Percentiles rank a stretch among this genome's conserved stretches.
These are phyloP conservation scores for Eupeodes latifasciatus DNA, from an alignment of 2,888 invertebrate species.

Conservation along the genomic window DNA sequence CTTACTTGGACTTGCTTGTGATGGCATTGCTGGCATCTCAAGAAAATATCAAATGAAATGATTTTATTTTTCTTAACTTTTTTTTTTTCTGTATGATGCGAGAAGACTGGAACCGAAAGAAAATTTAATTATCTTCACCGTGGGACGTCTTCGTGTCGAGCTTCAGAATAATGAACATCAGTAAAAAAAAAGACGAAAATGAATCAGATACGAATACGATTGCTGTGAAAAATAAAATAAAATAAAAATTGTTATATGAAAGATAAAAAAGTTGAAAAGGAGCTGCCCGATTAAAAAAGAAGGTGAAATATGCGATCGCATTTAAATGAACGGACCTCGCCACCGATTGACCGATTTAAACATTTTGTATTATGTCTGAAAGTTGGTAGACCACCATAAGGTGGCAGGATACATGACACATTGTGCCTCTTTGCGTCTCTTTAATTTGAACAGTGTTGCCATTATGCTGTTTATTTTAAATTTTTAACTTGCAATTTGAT, in stretches of 20 bases:
- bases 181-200: not conserved
- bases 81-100: not conserved
- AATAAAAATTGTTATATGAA: not conserved
- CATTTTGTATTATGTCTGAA: not conserved
- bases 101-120: slow-evolving; percentile 36
- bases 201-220: not conserved
- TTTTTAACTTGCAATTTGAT: too few species aligned
- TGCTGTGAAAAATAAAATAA: not conserved
- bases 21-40: not conserved
- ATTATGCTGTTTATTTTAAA: not conserved
- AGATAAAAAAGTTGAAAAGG: slow-evolving; percentile 16
- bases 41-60: slow-evolving; percentile 22
- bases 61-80: not conserved
- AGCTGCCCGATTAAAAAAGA: slow-evolving; percentile 16
- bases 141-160: slow-evolving; percentile 57
- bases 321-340: slow-evolving; percentile 37
- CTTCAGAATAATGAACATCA: slow-evolving; percentile 33
- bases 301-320: slow-evolving; percentile 45
- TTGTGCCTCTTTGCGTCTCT: slow-evolving; percentile 2
- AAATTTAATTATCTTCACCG: slow-evolving; percentile 73
- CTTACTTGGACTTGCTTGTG: too few species aligned
- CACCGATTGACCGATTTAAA: slow-evolving; percentile 54
- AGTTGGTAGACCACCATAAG: slow-evolving; percentile 40
- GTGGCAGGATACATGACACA: slow-evolving; percentile 70
- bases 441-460: not conserved